Percentiles rank a stretch among this genome's conserved stretches.
phyloP scores from a whole-genome alignment of 2,797 vertebrate species.

The Steatocranus sp. region DNA sequence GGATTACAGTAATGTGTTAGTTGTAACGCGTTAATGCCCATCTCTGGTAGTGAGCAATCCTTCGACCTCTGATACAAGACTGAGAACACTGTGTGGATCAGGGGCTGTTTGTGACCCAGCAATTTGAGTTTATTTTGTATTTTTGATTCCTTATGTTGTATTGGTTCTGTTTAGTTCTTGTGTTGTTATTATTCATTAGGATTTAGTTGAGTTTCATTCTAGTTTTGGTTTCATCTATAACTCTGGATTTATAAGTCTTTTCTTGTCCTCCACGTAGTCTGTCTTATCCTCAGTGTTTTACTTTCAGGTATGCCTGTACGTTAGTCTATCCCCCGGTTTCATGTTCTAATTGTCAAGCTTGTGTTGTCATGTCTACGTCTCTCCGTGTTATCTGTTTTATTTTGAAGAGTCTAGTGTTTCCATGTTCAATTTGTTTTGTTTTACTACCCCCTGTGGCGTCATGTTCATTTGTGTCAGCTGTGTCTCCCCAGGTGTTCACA shows the following conservation, averaged over 20 bases:
- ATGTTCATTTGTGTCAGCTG: background rate
- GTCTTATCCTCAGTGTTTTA: background rate
- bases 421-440: background rate
- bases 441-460: background rate
- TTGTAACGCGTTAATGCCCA: background rate
- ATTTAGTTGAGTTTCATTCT: background rate
- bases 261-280: background rate
- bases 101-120: background rate
- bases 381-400: background rate
- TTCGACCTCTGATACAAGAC: background rate
- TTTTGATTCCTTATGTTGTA: background rate
- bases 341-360: background rate
- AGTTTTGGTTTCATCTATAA: background rate
- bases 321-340: background rate
- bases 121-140: background rate
- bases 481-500: background rate
- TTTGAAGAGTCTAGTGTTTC: background rate
- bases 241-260: background rate
- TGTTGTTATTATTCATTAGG: background rate
- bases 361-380: background rate
- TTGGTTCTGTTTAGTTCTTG: background rate
- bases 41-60: background rate
- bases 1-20: background rate
- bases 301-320: background rate
- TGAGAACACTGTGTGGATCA: background rate